Evolutionary conservation across 2,797 vertebrate species (phyloP).

Genomic region (Molossus alvarezi): DNA sequence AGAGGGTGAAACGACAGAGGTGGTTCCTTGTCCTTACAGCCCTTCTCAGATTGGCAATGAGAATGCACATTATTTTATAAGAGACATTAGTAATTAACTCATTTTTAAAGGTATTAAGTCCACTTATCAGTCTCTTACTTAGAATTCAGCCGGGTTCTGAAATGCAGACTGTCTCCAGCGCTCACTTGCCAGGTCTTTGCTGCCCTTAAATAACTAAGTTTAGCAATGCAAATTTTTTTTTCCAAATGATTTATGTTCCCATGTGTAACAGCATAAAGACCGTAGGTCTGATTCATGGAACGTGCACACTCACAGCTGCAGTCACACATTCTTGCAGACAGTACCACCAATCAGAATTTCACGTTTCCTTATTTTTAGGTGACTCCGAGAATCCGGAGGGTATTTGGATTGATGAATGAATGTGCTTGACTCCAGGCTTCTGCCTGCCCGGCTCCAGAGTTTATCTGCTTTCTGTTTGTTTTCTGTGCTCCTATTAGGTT

Average conservation of each 20-base stretch:
- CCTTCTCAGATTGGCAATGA: neutral
- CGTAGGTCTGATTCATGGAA: neutral
- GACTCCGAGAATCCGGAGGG: slow-evolving; percentile 72
- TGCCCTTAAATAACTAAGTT: slow-evolving; percentile 59
- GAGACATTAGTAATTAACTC: neutral
- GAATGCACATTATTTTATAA: neutral
- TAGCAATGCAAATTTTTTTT: slow-evolving; percentile 32
- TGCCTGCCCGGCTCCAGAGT: slow-evolving; percentile 79
- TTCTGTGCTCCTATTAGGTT: slow-evolving; percentile 87
- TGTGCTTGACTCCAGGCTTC: slow-evolving; percentile 80
- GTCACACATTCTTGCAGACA: slow-evolving; percentile 55
- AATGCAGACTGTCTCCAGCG: neutral
- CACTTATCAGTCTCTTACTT: neutral
- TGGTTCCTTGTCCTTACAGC: neutral
- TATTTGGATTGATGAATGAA: slow-evolving; percentile 74
- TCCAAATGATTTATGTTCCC: slow-evolving; percentile 61
- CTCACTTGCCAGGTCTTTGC: slow-evolving; percentile 4
- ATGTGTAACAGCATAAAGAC: slow-evolving; percentile 56
- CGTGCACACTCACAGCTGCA: slow-evolving; percentile 53
- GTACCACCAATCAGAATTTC: slow-evolving; percentile 40
- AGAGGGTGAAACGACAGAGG: neutral
- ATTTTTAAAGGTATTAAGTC: slow-evolving; percentile 39
- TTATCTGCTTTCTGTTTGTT: slow-evolving; percentile 88
- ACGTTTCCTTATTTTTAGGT: slow-evolving; percentile 38
- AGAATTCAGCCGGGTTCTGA: slow-evolving; percentile 24